A percentile compares a stretch with the other conserved stretches of the same genome.
These are phyloP conservation scores for Pseudochirops corinnae DNA, from an alignment of 2,797 vertebrate genomes.

Conservation along the genomic window DNA sequence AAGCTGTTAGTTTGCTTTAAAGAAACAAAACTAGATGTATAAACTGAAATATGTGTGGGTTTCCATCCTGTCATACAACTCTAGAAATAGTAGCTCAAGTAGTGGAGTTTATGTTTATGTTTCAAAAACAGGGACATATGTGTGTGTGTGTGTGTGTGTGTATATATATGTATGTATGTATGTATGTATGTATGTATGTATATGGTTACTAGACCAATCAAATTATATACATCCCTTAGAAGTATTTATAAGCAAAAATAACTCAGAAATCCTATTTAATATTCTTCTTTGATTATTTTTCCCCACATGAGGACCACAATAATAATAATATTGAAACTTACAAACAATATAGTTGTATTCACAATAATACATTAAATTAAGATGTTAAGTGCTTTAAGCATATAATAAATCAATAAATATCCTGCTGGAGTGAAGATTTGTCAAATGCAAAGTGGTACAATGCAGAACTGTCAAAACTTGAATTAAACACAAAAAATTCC, in stretches of 20 bases:
- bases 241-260: slow-evolving; percentile 27
- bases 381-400: slow-evolving; percentile 40
- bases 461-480: slow-evolving; percentile 54
- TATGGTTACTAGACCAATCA: background rate
- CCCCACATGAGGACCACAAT: slow-evolving; percentile 5
- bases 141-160: too few species aligned
- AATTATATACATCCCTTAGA: background rate
- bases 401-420: slow-evolving; percentile 62
- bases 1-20: background rate
- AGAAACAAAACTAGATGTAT: background rate
- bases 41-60: background rate
- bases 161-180: too few species aligned
- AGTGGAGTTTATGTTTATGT: background rate
- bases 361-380: slow-evolving; percentile 21
- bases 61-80: background rate
- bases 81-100: background rate
- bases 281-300: slow-evolving; percentile 46
- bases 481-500: slow-evolving; percentile 58
- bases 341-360: slow-evolving; percentile 41
- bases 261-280: slow-evolving; percentile 35
- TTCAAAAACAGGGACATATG: background rate
- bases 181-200: too few species aligned
- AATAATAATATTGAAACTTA: slow-evolving; percentile 46
- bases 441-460: slow-evolving; percentile 48
- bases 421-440: slow-evolving; percentile 49